A percentile compares a stretch with the other conserved stretches of the same genome.
Evolutionary conservation across 2,888 invertebrate genomes (phyloP).

Genomic region (Exephanes ischioxanthus): DNA sequence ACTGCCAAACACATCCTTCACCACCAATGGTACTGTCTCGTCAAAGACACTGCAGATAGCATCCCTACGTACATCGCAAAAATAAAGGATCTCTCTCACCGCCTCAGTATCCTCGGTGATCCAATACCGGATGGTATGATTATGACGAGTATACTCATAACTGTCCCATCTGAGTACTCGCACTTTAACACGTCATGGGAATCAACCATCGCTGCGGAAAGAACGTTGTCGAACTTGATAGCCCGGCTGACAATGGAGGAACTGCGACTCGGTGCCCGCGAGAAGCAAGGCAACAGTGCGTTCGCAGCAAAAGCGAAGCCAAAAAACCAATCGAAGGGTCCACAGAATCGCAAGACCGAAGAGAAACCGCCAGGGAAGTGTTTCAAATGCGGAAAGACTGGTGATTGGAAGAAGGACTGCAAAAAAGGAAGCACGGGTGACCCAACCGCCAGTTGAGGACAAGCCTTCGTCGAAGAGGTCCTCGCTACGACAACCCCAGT

Average conservation of each 20-base stretch:
- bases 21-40: constrained; percentile 51
- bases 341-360: no score
- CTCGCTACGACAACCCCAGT: no score
- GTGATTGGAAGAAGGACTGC: constrained; percentile 41
- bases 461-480: not conserved
- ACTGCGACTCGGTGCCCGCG: not conserved
- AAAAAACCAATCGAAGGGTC: no score
- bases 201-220: not conserved
- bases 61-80: constrained; percentile 69
- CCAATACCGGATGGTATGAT: constrained; percentile 43
- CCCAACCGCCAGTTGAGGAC: not conserved
- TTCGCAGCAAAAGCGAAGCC: not conserved
- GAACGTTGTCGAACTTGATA: constrained; percentile 18
- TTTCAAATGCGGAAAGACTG: constrained; percentile 62
- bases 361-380: constrained; percentile 37
- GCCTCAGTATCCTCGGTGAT: constrained; percentile 50
- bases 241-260: constrained; percentile 34
- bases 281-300: not conserved
- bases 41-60: constrained; percentile 59
- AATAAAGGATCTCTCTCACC: constrained; percentile 61
- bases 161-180: constrained; percentile 58
- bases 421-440: not conserved
- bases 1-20: constrained; percentile 67
- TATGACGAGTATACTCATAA: constrained; percentile 31
- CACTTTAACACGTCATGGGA: constrained; percentile 69